A percentile compares a stretch with the other conserved stretches of the same genome.
Conservation (phyloP, 2,888 invertebrate genomes). For the Acrobasis suavella region DNA sequence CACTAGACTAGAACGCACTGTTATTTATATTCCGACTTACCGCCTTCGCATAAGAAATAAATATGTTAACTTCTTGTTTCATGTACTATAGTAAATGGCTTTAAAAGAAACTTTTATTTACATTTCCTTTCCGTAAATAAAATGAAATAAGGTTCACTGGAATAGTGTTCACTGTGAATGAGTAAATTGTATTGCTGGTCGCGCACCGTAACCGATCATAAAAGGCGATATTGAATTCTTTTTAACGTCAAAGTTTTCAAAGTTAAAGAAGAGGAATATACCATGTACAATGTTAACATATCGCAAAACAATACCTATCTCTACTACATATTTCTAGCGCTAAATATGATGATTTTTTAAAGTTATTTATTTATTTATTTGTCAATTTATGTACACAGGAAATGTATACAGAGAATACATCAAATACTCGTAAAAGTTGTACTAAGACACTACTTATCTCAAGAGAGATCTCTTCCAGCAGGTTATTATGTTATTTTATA, state of each 20-base stretch:
- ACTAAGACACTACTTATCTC: too few relatives aligned
- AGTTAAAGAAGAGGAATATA: too few relatives aligned
- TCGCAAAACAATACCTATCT: too few relatives aligned
- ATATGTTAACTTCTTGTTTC: not conserved
- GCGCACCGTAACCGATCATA: slow-evolving; percentile 6
- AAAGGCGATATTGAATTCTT: slow-evolving; percentile 9
- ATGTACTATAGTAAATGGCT: not conserved
- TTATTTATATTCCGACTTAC: slow-evolving; percentile 1
- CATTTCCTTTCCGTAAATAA: slow-evolving; percentile 7
- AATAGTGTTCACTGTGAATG: not conserved
- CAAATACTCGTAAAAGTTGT: too few relatives aligned
- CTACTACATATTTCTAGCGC: too few relatives aligned
- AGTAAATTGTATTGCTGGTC: slow-evolving; percentile 8
- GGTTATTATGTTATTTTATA: too few relatives aligned
- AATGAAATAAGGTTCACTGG: not conserved
- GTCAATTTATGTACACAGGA: too few relatives aligned
- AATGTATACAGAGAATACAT: too few relatives aligned
- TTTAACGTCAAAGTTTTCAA: slow-evolving; percentile 9
- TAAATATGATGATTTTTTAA: too few relatives aligned
- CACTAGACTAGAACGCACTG: slow-evolving; percentile 2
- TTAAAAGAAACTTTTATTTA: not conserved
- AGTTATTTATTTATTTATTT: too few relatives aligned
- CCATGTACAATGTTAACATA: too few relatives aligned
- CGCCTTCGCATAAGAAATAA: not conserved
- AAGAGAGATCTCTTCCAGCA: too few relatives aligned